These are phyloP conservation scores for Dasysyrphus albostriatus DNA, from an alignment of 2,888 invertebrate genomes.

Conservation along the genomic window DNA sequence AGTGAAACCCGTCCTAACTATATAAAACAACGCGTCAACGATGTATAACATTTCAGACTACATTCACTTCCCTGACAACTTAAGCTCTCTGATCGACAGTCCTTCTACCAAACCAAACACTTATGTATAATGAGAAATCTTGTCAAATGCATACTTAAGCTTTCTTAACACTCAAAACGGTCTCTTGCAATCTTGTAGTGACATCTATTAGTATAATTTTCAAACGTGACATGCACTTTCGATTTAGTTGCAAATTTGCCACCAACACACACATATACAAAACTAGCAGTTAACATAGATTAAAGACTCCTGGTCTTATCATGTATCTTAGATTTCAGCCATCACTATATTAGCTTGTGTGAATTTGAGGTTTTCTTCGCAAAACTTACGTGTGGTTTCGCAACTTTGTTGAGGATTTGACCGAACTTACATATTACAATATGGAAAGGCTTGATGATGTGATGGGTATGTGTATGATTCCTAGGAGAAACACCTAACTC, in stretches of 20 bases:
- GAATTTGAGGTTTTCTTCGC: constrained; percentile 18
- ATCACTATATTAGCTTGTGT: constrained; percentile 16
- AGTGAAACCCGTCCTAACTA: neutral
- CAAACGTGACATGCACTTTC: constrained; percentile 58
- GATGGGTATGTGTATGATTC: neutral
- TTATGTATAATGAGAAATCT: constrained; percentile 24
- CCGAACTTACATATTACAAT: constrained; percentile 24
- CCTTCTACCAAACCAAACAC: constrained; percentile 4
- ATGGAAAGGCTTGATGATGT: constrained; percentile 35
- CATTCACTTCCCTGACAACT: constrained; percentile 42
- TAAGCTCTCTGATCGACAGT: constrained; percentile 38
- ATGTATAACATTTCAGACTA: neutral
- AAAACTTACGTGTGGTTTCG: constrained; percentile 6
- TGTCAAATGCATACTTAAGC: constrained; percentile 33
- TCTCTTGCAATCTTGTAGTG: constrained; percentile 51
- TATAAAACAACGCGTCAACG: neutral
- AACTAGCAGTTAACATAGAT: neutral
- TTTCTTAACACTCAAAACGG: constrained; percentile 26
- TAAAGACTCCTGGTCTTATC: constrained; percentile 38
- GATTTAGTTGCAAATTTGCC: constrained; percentile 51
- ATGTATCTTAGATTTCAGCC: constrained; percentile 37
- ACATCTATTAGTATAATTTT: constrained; percentile 62
- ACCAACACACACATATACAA: neutral
- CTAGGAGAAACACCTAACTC: constrained; percentile 14
- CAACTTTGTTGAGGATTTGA: constrained; percentile 50